Conservation (phyloP, 2,888 invertebrate genomes). For the Oithona nana region DNA sequence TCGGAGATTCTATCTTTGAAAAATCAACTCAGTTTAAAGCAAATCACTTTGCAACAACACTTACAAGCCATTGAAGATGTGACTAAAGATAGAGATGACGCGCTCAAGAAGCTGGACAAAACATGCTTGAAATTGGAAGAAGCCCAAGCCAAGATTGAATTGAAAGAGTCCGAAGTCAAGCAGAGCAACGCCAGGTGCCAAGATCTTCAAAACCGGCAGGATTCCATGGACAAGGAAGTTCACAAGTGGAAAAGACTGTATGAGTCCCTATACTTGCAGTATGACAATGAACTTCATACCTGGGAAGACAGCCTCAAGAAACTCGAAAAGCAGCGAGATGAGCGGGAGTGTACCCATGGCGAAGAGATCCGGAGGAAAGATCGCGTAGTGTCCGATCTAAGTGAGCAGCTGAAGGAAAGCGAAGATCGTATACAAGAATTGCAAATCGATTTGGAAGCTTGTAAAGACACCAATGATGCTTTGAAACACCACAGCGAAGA, state of each 20-base stretch:
- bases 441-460: not conserved
- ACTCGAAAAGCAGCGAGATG: slow-evolving; percentile 21
- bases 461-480: not conserved
- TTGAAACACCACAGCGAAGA: slow-evolving; percentile 7
- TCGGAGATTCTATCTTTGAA: not conserved
- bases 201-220: not conserved
- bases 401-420: slow-evolving; percentile 10
- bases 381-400: not conserved
- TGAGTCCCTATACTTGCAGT: not conserved
- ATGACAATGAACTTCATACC: slow-evolving; percentile 15
- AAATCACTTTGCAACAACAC: not conserved
- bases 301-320: slow-evolving; percentile 21
- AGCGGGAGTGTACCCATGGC: slow-evolving; percentile 21
- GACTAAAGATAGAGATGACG: not conserved
- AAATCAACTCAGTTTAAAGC: not conserved
- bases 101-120: not conserved
- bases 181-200: not conserved
- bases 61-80: not conserved
- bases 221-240: slow-evolving; percentile 36
- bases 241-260: slow-evolving; percentile 23
- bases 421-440: slow-evolving; percentile 7
- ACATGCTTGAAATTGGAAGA: not conserved
- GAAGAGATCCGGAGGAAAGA: slow-evolving; percentile 28
- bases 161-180: not conserved
- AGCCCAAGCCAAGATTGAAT: not conserved